Conservation (phyloP, 2,113 vertebrate species). For the Boulengeromyrus knoepffleri region DNA sequence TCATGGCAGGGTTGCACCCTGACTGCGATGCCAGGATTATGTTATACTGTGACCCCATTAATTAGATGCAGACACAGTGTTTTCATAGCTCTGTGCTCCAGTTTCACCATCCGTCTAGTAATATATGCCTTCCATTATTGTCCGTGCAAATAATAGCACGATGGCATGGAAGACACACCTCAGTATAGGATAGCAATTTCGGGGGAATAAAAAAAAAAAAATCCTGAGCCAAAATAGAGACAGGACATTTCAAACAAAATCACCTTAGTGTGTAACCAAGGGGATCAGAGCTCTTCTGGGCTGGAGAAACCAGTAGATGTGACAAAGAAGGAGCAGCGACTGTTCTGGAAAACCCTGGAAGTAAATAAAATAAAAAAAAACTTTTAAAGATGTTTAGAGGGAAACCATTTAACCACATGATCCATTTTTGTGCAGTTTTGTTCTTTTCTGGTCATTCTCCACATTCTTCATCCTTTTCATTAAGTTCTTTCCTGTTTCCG, state of each 20-base stretch:
- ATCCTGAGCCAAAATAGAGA: not conserved
- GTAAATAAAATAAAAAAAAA: not conserved
- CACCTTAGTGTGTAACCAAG: not conserved
- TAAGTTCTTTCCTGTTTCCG: not conserved
- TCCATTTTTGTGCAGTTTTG: not conserved
- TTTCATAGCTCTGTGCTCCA: not conserved
- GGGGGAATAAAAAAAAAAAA: not conserved
- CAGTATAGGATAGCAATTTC: not conserved
- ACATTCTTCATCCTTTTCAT: not conserved
- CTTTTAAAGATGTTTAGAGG: not conserved
- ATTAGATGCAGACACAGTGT: not conserved
- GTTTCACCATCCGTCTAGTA: not conserved
- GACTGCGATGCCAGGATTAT: not conserved
- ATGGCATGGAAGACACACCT: not conserved
- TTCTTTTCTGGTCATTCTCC: not conserved
- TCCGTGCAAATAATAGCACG: not conserved
- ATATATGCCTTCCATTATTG: not conserved
- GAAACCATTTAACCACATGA: not conserved
- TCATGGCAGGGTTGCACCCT: not conserved
- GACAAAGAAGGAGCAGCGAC: not conserved
- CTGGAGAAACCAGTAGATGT: not conserved
- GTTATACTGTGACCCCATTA: not conserved
- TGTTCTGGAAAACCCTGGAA: not conserved
- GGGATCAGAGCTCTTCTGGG: not conserved
- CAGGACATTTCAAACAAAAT: not conserved